These are phyloP conservation scores for Trachelipus rathkii DNA, from an alignment of 1,140 invertebrate species.

Conservation along the genomic window DNA sequence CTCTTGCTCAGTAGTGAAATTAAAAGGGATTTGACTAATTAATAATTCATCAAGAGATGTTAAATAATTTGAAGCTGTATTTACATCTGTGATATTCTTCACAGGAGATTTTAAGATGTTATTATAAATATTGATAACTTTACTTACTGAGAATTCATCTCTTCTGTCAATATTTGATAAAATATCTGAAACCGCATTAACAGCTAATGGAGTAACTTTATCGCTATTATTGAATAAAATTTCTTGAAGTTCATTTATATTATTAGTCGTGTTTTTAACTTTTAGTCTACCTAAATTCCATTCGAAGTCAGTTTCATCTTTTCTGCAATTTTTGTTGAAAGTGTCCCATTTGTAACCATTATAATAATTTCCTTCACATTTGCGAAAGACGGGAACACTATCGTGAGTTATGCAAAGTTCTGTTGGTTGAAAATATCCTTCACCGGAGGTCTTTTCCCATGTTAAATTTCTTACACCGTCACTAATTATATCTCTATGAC, in stretches of 20 bases:
- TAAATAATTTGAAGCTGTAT: background rate
- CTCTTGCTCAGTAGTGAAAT: too few species aligned
- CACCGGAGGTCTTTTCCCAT: background rate
- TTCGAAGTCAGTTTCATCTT: background rate
- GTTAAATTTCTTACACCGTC: background rate
- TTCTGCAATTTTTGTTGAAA: background rate
- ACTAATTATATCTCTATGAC: background rate
- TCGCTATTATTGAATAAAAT: too few species aligned
- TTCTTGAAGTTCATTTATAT: too few species aligned
- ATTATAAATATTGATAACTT: background rate
- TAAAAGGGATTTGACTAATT: too few species aligned
- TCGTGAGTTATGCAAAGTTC: background rate
- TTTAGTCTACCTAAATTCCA: too few species aligned
- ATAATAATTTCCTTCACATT: constrained; percentile 3
- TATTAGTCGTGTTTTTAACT: too few species aligned
- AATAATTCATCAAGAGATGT: background rate
- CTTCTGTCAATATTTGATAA: too few species aligned
- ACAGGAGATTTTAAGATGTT: background rate
- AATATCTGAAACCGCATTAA: too few species aligned
- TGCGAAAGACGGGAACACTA: background rate
- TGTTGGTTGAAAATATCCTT: background rate
- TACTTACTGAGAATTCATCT: too few species aligned
- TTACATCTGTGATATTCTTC: background rate
- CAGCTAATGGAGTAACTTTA: too few species aligned
- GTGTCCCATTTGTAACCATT: background rate